Evolutionary conservation across 1,140 invertebrate genomes (phyloP), one percentile per base, ranked within the genome.

Genomic region (Bombus pascuorum): DNA sequence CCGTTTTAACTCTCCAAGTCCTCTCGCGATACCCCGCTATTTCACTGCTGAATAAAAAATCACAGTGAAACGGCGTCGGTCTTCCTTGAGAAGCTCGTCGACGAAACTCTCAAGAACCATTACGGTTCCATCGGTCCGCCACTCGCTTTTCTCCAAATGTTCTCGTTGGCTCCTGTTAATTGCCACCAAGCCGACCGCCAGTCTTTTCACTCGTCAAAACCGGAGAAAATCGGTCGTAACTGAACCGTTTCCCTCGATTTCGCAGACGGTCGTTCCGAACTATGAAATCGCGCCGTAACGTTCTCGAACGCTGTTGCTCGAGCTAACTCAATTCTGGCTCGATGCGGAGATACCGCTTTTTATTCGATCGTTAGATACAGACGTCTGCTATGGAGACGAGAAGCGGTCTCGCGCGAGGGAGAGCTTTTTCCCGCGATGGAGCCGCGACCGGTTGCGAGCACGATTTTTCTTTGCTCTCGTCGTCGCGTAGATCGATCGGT

Each of bases 241-340:
- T 15, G 25, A 37, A 66, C 1, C 42, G 28, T n/a, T 68, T 34
- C 4, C 28, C 42, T 12, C 32, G 28, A 13, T 18, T 28, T 47
- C 53, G 59, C 70, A 65, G 70, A 12, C 57, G 59, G 22, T 44
- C 82, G 44, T 77, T 74, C 3, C 32, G 34, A 76, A 81, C 86
- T 76, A 80, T 82, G 70, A 70, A 75, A 84, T 28, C 74, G 66
- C 68, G 76, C 2, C 44, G 37, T 37, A 15, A 39, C 44, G 37
- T 39, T 66, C 59, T 57, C 79, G 79, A 90, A 66, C 76, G 25
- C 10, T 39, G 28, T 77, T 32, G 73, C 73, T 71, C 79, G 74
- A 77, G 71, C 85, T 91, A 92, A 92, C 92, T 92, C 87, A 92
- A 92, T 92, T 92, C 91, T 75, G 65, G 79, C 86, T 88, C 77